Evolutionary conservation across 2,888 invertebrate genomes (phyloP).

Genomic region (Andrena chrysosceles): DNA sequence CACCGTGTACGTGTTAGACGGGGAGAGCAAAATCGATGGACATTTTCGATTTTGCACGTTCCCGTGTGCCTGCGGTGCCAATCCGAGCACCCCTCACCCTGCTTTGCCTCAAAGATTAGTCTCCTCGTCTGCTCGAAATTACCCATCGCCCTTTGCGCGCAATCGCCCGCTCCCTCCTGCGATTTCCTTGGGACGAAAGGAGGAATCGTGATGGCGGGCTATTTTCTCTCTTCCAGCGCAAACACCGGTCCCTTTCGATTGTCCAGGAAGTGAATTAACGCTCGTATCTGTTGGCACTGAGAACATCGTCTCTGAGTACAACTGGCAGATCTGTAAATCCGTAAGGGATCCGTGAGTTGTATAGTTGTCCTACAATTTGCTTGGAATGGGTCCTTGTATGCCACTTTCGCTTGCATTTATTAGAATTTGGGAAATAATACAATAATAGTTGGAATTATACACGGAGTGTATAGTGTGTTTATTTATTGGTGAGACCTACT

Average conservation of each 20-base stretch:
- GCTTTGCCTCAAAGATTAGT: slow-evolving; percentile 68
- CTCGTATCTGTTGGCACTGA: neutral
- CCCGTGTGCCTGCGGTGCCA: slow-evolving; percentile 49
- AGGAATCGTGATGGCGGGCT: slow-evolving; percentile 23
- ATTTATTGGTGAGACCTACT: neutral
- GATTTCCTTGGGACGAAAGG: slow-evolving; percentile 23
- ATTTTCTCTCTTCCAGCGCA: slow-evolving; percentile 41
- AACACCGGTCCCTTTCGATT: slow-evolving; percentile 9
- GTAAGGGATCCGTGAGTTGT: neutral
- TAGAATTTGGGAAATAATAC: neutral
- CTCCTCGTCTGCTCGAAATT: slow-evolving; percentile 62
- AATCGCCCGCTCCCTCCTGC: slow-evolving; percentile 37
- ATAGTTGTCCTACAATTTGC: neutral
- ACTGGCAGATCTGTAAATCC: neutral
- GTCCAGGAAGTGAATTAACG: slow-evolving; percentile 36
- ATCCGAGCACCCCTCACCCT: slow-evolving; percentile 38
- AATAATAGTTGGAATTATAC: neutral
- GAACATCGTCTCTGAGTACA: neutral
- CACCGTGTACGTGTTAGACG: slow-evolving; percentile 12
- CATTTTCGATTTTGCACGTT: slow-evolving; percentile 69
- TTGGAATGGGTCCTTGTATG: neutral
- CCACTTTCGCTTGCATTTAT: neutral
- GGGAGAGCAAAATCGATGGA: slow-evolving; percentile 63
- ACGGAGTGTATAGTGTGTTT: neutral
- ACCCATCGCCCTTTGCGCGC: slow-evolving; percentile 54